Evolutionary conservation across 1,140 invertebrate genomes (phyloP).

Genomic region (Eciton burchellii): DNA sequence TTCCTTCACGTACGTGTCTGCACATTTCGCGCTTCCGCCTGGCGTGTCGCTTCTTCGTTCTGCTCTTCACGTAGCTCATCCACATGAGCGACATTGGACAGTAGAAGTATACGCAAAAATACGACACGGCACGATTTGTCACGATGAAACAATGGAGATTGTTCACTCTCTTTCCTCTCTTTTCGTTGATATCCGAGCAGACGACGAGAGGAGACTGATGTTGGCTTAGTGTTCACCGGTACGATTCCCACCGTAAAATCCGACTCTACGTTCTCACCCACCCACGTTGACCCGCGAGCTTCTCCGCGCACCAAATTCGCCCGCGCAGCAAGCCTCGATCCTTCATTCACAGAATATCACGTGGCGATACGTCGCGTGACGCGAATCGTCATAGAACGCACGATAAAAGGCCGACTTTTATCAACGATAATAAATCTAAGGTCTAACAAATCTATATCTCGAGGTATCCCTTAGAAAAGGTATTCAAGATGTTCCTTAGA

Average conservation of each 20-base stretch:
- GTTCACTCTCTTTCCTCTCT: too few species aligned
- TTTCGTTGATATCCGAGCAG: constrained; percentile 25
- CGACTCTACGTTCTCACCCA: constrained; percentile 1
- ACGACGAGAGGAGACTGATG: constrained; percentile 57
- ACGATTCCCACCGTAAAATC: constrained; percentile 57
- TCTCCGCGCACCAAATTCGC: constrained; percentile 46
- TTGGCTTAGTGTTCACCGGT: constrained; percentile 11
- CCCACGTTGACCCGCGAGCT: constrained; percentile 9
- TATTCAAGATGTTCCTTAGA: too few species aligned
- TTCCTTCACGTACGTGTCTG: constrained; percentile 3
- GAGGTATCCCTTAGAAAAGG: too few species aligned
- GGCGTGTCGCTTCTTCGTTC: constrained; percentile 73
- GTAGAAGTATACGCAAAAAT: not conserved
- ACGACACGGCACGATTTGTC: too few species aligned
- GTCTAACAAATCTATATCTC: not conserved
- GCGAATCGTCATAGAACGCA: constrained; percentile 1
- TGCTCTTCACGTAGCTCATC: constrained; percentile 80
- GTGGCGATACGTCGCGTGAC: not conserved
- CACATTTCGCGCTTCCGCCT: constrained; percentile 71
- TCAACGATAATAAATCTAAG: not conserved
- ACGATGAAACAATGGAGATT: too few species aligned
- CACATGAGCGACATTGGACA: constrained; percentile 78
- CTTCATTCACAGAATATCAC: constrained; percentile 55
- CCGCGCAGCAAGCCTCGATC: not conserved
- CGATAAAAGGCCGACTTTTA: not conserved